These are phyloP conservation scores for Glomeris maerens DNA, from an alignment of 1,140 invertebrate species.

Conservation along the genomic window DNA sequence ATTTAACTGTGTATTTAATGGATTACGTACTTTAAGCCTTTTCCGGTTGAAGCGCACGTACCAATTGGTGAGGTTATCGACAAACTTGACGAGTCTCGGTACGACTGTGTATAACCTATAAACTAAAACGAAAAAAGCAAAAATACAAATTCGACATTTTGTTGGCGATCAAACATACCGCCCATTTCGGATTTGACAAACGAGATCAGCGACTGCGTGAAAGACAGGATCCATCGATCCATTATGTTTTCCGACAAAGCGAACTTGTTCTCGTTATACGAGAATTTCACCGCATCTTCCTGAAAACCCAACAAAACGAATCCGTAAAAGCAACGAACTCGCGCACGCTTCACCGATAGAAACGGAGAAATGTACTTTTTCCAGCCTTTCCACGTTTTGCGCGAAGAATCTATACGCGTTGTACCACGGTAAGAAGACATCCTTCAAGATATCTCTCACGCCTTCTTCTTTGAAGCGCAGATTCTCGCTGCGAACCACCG, in stretches of 20 bases:
- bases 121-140: slow-evolving; percentile 31
- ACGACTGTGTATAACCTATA: slow-evolving; percentile 93
- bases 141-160: slow-evolving; percentile 6
- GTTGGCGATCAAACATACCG: slow-evolving; percentile 21
- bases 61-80: slow-evolving; percentile 97
- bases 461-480: slow-evolving; percentile 94
- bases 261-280: slow-evolving; percentile 28
- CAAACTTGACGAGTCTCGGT: slow-evolving; percentile 82
- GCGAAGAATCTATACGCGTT: slow-evolving; percentile 94
- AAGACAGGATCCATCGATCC: slow-evolving; percentile 95
- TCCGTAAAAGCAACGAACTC: slow-evolving; percentile 7
- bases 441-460: slow-evolving; percentile 88
- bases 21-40: slow-evolving; percentile 48
- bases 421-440: slow-evolving; percentile 97
- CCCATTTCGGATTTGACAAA: slow-evolving; percentile 88
- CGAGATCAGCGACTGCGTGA: slow-evolving; percentile 77
- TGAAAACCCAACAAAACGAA: slow-evolving; percentile 20
- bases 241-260: slow-evolving; percentile 59
- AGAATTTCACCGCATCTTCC: slow-evolving; percentile 40
- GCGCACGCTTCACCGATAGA: slow-evolving; percentile 22
- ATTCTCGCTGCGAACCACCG: slow-evolving; percentile 93
- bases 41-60: slow-evolving; percentile 94
- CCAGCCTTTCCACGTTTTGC: slow-evolving; percentile 76
- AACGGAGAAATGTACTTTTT: slow-evolving; percentile 46
- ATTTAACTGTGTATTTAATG: slow-evolving; percentile 6